A percentile compares a stretch with the other conserved stretches of the same genome.
Evolutionary conservation across 1,140 invertebrate species (phyloP).

Genomic region (Choristoneura fumiferana): DNA sequence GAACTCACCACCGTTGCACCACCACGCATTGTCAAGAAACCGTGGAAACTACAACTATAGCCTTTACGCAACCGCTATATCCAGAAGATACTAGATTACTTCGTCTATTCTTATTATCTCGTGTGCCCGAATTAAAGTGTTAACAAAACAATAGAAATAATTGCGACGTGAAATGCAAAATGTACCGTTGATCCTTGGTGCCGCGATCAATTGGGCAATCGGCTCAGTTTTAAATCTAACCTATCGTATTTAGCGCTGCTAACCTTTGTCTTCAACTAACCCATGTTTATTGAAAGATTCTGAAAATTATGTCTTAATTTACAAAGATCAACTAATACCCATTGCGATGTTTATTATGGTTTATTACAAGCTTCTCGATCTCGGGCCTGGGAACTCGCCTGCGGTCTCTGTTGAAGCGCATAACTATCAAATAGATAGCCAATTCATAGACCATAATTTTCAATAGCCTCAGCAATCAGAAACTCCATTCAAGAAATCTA

Average conservation of each 20-base stretch:
- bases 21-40: constrained; percentile 63
- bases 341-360: constrained; percentile 5
- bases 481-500: constrained; percentile 7
- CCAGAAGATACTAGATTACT: constrained; percentile 63
- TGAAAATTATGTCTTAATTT: too few relatives aligned
- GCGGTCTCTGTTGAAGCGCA: neutral
- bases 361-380: constrained; percentile 2
- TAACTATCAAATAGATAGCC: constrained; percentile 16
- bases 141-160: constrained; percentile 24
- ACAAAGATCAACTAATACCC: too few relatives aligned
- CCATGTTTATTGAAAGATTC: too few relatives aligned
- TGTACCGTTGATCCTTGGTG: constrained; percentile 4
- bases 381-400: neutral
- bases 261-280: too few relatives aligned
- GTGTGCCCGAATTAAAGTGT: constrained; percentile 18
- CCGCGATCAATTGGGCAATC: constrained; percentile 9
- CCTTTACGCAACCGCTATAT: constrained; percentile 64
- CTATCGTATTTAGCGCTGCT: too few relatives aligned
- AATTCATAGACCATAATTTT: constrained; percentile 1
- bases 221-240: neutral
- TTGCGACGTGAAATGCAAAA: constrained; percentile 18
- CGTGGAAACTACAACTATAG: constrained; percentile 53
- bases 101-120: constrained; percentile 31
- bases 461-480: constrained; percentile 1
- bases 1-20: constrained; percentile 58